Evolutionary conservation across 2,797 vertebrate species (phyloP), one percentile per base, ranked within the genome.

Genomic region (Pempheris klunzingeri): DNA sequence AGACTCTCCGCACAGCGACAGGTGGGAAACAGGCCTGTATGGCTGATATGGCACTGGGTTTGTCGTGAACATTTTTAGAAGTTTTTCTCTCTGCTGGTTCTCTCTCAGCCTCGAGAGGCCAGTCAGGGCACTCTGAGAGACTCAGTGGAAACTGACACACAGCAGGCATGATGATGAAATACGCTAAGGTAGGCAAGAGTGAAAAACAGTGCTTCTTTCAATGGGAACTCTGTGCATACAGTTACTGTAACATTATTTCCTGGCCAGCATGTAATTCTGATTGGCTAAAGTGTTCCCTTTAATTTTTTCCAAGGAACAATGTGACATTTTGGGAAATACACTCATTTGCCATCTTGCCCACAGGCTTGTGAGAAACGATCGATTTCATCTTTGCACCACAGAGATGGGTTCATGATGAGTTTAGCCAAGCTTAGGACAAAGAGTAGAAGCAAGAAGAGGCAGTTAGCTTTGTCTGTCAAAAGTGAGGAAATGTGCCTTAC

Each of bases 1-100:
- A 61, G 97, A 99, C 94, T 99, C 98, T 15, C 98, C 98, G 0
- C 97, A 98, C 93, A 99, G 98, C 24, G 98, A 99, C 95, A 98
- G 98, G 98, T 99, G 95, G 92, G 92, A 26, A 82, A 55, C 44
- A 61, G 46, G 59, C 71, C 80, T 10, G 47, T 1, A 44, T 68
- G 76, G 75, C 70, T 53, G 17, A 63, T 54, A n/a, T 47, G 39
- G 71, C 54, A 38, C 65, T 72, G 39, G 67, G 82, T 80, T 82
- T 89, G 61, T 77, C 24, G 24, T 63, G 71, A 74, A 84, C 67
- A 66, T 68, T 81, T 81, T 82, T 72, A 84, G 82, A 91, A 71
- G 87, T 82, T 83, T 90, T 55, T 88, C 78, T 86, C 71, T 86
- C 59, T 87, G 82, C 84, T 84, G 86, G 82, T 87, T 88, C 69